Percentiles rank a stretch among this genome's conserved stretches.
Evolutionary conservation across 1,140 invertebrate species (phyloP).

Genomic region (Drosophila subpulchrella): DNA sequence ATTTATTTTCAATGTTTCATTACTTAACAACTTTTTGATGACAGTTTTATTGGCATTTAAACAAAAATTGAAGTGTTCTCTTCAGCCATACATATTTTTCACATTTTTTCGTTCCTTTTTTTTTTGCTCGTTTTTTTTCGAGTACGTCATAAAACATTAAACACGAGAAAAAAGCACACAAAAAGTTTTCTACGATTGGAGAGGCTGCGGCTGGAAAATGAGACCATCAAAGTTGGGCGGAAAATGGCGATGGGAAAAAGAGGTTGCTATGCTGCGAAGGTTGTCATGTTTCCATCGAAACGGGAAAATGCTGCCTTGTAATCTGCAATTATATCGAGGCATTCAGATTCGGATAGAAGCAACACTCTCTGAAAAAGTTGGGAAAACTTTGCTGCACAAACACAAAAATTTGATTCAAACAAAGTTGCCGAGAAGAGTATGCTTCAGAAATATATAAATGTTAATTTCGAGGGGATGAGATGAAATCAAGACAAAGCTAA

Average conservation of each 20-base stretch:
- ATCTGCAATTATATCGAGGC: slow-evolving; percentile 38
- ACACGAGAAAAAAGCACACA: slow-evolving; percentile 44
- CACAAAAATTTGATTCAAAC: slow-evolving; percentile 27
- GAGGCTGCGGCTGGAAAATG: slow-evolving; percentile 43
- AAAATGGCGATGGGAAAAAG: slow-evolving; percentile 16
- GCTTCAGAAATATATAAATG: slow-evolving; percentile 41
- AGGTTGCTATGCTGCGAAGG: slow-evolving; percentile 19
- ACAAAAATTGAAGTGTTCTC: slow-evolving; percentile 55
- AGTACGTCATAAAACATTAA: slow-evolving; percentile 52
- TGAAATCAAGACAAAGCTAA: slow-evolving; percentile 1
- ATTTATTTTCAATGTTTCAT: slow-evolving; percentile 77
- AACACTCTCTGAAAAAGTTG: slow-evolving; percentile 32
- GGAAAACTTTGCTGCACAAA: slow-evolving; percentile 33
- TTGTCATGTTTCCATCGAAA: slow-evolving; percentile 14
- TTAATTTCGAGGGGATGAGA: slow-evolving; percentile 14
- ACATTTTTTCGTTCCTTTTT: slow-evolving; percentile 13
- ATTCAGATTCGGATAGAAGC: slow-evolving; percentile 24
- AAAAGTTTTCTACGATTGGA: slow-evolving; percentile 46
- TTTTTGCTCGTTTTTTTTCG: slow-evolving; percentile 8
- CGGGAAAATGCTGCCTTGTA: slow-evolving; percentile 15
- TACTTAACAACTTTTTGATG: slow-evolving; percentile 82
- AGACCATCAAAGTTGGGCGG: slow-evolving; percentile 42
- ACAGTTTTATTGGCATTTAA: slow-evolving; percentile 78
- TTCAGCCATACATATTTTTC: slow-evolving; percentile 36
- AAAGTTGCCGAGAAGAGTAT: slow-evolving; percentile 5